A percentile compares a stretch with the other conserved stretches of the same genome.
Evolutionary conservation across 2,888 invertebrate genomes (phyloP).

Genomic region (Calameuta pallipes): DNA sequence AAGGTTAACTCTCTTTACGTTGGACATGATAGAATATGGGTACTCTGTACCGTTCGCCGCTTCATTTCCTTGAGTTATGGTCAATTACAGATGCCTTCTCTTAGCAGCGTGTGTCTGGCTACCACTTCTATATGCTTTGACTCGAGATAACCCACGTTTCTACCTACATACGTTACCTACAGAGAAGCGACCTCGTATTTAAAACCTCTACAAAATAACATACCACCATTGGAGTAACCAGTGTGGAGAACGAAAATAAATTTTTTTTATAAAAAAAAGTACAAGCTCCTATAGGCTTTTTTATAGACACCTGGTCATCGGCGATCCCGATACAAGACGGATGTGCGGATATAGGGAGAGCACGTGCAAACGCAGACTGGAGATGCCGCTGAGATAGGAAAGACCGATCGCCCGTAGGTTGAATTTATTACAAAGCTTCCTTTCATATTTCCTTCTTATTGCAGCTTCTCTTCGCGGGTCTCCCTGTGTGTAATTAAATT

Average conservation of each 20-base stretch:
- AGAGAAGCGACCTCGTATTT: neutral
- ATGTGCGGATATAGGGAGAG: neutral
- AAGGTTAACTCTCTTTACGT: constrained; percentile 48
- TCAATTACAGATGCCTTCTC: constrained; percentile 51
- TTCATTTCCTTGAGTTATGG: constrained; percentile 56
- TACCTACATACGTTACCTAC: neutral
- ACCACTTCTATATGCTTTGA: neutral
- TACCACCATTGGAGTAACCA: neutral
- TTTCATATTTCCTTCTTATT: constrained; percentile 32
- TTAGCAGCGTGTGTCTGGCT: constrained; percentile 18
- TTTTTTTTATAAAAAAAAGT: no score
- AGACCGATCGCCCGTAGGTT: constrained; percentile 35
- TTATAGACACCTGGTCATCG: neutral
- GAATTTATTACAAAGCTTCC: constrained; percentile 38
- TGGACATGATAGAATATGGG: constrained; percentile 43
- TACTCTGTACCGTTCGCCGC: constrained; percentile 51
- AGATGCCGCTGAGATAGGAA: constrained; percentile 27
- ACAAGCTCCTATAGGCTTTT: neutral
- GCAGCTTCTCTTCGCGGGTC: constrained; percentile 10
- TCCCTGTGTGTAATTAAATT: constrained; percentile 38
- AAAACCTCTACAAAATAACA: neutral
- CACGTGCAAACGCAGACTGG: neutral
- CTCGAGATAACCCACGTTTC: neutral
- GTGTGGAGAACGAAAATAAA: neutral
- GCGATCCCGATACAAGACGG: neutral